A percentile compares a stretch with the other conserved stretches of the same genome.
Conservation (phyloP, 2,797 vertebrate genomes). For the Mallotus villosus region DNA sequence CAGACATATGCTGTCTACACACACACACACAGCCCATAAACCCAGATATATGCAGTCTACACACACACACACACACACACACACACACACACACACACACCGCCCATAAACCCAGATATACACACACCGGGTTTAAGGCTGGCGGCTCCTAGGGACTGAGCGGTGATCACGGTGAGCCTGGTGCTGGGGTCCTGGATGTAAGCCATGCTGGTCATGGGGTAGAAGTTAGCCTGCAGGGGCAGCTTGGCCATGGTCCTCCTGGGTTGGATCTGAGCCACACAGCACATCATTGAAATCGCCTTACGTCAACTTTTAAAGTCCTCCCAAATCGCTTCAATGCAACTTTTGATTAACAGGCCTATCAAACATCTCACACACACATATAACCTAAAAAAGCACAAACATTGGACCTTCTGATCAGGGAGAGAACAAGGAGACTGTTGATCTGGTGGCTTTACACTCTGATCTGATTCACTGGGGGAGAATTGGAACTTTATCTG, state of each 20-base stretch:
- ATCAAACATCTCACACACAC: not conserved
- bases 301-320: not conserved
- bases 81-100: no score
- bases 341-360: not conserved
- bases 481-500: conserved; percentile 1
- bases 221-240: conserved; percentile 91
- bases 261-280: conserved; percentile 81
- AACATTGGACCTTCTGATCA: not conserved
- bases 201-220: conserved; percentile 85
- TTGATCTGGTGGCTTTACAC: not conserved
- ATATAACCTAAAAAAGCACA: not conserved
- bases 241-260: conserved; percentile 82
- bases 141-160: conserved; percentile 84
- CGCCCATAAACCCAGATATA: not conserved
- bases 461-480: no score
- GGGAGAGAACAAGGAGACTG: not conserved
- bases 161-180: conserved; percentile 84
- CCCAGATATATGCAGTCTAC: not conserved
- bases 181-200: conserved; percentile 81
- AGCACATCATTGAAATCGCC: no score
- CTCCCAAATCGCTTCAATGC: no score
- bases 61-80: no score
- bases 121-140: conserved; percentile 75
- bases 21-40: not conserved
- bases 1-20: not conserved